phyloP scores from a whole-genome alignment of 2,797 vertebrate genomes.

The Ptychobarbus kaznakovi region DNA sequence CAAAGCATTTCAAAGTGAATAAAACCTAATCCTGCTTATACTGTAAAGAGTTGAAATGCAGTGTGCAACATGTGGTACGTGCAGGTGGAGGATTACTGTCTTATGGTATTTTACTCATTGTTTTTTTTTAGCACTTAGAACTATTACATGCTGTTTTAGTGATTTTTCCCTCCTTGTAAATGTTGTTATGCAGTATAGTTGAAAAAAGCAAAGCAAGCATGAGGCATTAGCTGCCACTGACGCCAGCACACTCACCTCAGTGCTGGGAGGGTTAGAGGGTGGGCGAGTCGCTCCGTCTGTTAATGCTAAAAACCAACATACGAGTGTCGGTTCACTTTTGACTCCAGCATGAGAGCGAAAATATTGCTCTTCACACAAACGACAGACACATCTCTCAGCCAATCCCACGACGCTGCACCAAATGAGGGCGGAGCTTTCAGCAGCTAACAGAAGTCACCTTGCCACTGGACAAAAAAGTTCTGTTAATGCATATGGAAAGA shows the following conservation, averaged over 20 bases:
- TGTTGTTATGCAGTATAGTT: conserved; percentile 49
- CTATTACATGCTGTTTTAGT: conserved; percentile 34
- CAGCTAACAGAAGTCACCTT: conserved; percentile 73
- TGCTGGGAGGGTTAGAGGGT: conserved; percentile 61
- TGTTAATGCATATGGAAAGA: conserved; percentile 73
- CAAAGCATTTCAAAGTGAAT: conserved; percentile 71
- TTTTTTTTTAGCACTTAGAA: not conserved
- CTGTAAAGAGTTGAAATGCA: conserved; percentile 60
- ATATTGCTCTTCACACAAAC: conserved; percentile 55
- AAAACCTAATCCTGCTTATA: conserved; percentile 70
- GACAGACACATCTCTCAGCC: conserved; percentile 67
- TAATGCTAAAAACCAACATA: conserved; percentile 72
- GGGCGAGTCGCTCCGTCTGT: conserved; percentile 65
- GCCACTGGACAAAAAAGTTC: conserved; percentile 67
- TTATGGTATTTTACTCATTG: not conserved
- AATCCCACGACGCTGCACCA: conserved; percentile 52
- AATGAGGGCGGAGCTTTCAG: conserved; percentile 51
- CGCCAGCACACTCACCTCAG: conserved; percentile 69
- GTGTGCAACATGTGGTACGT: conserved; percentile 59
- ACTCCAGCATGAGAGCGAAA: conserved; percentile 52
- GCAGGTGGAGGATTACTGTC: conserved; percentile 70
- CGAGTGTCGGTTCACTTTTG: conserved; percentile 68
- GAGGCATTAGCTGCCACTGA: conserved; percentile 71
- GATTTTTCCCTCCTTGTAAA: not conserved
- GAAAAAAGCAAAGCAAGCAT: conserved; percentile 65